Evolutionary conservation across 2,888 invertebrate genomes (phyloP), one percentile per base, ranked within the genome.

Genomic region (Pardosa pseudoannulata): DNA sequence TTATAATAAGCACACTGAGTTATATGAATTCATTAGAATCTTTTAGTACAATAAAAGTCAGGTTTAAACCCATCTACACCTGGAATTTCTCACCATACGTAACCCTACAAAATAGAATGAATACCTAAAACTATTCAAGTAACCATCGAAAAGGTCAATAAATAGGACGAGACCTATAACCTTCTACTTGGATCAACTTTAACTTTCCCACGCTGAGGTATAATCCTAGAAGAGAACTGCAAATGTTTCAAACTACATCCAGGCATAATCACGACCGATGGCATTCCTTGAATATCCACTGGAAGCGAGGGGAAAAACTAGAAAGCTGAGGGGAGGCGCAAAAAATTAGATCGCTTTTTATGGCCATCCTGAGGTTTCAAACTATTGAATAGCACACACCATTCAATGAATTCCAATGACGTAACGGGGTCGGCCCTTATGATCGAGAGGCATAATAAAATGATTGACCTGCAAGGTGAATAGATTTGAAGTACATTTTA

Each of bases 351-450:
- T 9, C 64, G 71, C 64, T 73, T 82, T 82, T 76, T 82, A 75
- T 68, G 65, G 36, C 23, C 73, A 65, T 80, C 27, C 27, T 46
- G 70, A 81, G 70, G 68, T 76, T 70, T 28, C 64, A 64, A 72
- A 71, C 72, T 78, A 50, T 19, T 83, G 76, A 76, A 83, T 67
- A 64, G 76, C 36, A 28, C 41, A 46, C 64, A 83, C 72, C 71
- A 71, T 65, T 78, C 83, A 83, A 39, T 68, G 50, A 73, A 67
- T 80, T 68, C 27, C 80, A 72, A 83, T 76, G 83, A 83, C 76
- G 71, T n/a, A 78, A 72, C 71, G 36, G 50, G 6, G 50, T 11
- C 70, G 78, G 72, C 82, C 82, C 82, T 82, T 68, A n/a, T 68
- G 81, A 81, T 68, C 82, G 39, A 62, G 71, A 29, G 71, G 76